A percentile compares a stretch with the other conserved stretches of the same genome.
These are phyloP conservation scores for Rhodeus uyekii DNA, from an alignment of 2,797 vertebrate species.

Conservation along the genomic window DNA sequence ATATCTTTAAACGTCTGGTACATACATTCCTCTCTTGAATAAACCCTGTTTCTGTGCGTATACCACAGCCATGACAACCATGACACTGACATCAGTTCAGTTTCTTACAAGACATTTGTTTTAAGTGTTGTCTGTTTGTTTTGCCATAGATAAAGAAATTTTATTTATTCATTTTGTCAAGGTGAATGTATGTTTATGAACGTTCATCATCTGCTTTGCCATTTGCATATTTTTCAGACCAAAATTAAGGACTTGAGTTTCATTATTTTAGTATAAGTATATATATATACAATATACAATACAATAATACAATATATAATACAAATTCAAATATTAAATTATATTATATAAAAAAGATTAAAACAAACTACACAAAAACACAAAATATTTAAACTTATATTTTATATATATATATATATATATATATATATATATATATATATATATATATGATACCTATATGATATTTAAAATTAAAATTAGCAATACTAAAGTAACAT, in stretches of 20 bases:
- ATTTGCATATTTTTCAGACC: not conserved
- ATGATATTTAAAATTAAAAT: too few relatives aligned
- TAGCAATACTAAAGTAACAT: not conserved
- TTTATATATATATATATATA: too few relatives aligned
- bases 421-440: too few relatives aligned
- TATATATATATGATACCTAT: too few relatives aligned
- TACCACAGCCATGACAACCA: not conserved
- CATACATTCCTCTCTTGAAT: slow-evolving; percentile 32
- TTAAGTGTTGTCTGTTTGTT: not conserved
- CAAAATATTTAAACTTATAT: too few relatives aligned
- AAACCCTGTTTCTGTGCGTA: not conserved
- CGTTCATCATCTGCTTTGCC: not conserved
- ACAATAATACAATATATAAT: too few relatives aligned
- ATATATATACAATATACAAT: too few relatives aligned
- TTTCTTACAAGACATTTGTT: not conserved
- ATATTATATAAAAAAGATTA: too few relatives aligned
- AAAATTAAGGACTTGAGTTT: not conserved
- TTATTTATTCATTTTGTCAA: not conserved
- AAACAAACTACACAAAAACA: too few relatives aligned
- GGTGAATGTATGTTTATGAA: not conserved
- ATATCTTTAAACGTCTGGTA: not conserved
- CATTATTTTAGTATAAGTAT: too few relatives aligned
- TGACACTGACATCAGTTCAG: not conserved
- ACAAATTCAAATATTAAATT: too few relatives aligned
- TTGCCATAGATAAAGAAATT: not conserved